Evolutionary conservation across 2,888 invertebrate species (phyloP).

Genomic region (Aspidiotus destructor): DNA sequence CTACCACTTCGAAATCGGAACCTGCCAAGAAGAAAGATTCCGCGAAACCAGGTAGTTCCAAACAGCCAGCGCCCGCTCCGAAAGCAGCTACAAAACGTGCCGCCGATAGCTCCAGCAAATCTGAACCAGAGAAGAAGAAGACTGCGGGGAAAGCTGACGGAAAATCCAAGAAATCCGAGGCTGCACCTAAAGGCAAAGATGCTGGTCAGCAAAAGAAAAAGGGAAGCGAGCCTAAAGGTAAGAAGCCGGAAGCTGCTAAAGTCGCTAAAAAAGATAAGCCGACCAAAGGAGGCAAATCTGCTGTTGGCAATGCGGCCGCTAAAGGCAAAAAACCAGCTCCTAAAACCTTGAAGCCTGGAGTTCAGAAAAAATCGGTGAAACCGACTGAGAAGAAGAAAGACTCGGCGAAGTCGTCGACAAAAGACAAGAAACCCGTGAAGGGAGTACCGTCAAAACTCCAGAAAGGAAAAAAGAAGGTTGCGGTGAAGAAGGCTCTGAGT

Average conservation of each 20-base stretch:
- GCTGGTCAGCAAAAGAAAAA: constrained; percentile 23
- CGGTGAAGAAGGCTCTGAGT: not conserved
- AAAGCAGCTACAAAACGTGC: constrained; percentile 42
- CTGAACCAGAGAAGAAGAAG: constrained; percentile 43
- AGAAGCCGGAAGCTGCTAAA: constrained; percentile 37
- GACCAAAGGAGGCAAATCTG: constrained; percentile 29
- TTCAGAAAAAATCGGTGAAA: not conserved
- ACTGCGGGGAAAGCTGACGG: constrained; percentile 41
- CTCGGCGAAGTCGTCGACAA: constrained; percentile 26
- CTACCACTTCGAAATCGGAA: constrained; percentile 41
- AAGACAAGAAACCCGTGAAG: constrained; percentile 2
- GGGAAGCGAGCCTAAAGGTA: constrained; percentile 38
- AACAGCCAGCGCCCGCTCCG: constrained; percentile 32
- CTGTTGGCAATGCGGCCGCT: not conserved
- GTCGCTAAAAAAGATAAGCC: constrained; percentile 40
- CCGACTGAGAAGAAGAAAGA: not conserved
- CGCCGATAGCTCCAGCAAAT: constrained; percentile 39
- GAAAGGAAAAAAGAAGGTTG: constrained; percentile 25
- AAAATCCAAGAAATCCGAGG: constrained; percentile 31
- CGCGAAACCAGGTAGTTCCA: constrained; percentile 42
- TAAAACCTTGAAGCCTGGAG: not conserved
- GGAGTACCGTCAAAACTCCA: not conserved
- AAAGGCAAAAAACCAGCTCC: not conserved
- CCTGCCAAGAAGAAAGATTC: constrained; percentile 43
- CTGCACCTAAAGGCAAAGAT: constrained; percentile 38